phyloP scores from a whole-genome alignment of 2,113 vertebrate species.

The Ammodytes dubius region DNA sequence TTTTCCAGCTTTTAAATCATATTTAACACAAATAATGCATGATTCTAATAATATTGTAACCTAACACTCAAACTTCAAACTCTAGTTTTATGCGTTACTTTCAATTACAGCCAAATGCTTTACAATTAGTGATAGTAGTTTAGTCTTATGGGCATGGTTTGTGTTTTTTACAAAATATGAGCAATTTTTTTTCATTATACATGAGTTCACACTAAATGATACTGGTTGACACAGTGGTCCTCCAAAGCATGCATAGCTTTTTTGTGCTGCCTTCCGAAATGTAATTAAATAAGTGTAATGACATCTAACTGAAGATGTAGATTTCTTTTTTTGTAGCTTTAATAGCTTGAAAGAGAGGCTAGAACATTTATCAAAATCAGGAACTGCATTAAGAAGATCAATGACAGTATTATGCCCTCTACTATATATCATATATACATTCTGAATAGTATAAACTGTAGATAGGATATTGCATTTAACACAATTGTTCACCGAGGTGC shows the following conservation, averaged over 20 bases:
- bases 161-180: neutral
- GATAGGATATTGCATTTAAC: constrained; percentile 10
- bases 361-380: neutral
- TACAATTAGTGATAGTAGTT: neutral
- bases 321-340: constrained; percentile 5
- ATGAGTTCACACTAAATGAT: neutral
- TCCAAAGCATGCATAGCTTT: constrained; percentile 4
- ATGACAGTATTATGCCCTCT: neutral
- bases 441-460: constrained; percentile 15
- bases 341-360: neutral
- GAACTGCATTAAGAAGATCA: neutral
- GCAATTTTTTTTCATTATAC: constrained; percentile 1
- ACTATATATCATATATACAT: constrained; percentile 26
- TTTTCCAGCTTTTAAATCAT: neutral
- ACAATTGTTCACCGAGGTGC: neutral
- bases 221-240: constrained; percentile 13
- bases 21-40: neutral
- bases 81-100: neutral
- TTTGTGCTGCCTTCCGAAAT: constrained; percentile 25
- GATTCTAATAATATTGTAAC: neutral
- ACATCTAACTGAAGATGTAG: neutral
- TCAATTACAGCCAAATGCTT: neutral
- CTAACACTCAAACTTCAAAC: neutral
- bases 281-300: constrained; percentile 17
- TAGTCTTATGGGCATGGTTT: neutral